Evolutionary conservation across 2,113 vertebrate genomes (phyloP), one percentile per base, ranked within the genome.

Genomic region (Takifugu bimaculatus): DNA sequence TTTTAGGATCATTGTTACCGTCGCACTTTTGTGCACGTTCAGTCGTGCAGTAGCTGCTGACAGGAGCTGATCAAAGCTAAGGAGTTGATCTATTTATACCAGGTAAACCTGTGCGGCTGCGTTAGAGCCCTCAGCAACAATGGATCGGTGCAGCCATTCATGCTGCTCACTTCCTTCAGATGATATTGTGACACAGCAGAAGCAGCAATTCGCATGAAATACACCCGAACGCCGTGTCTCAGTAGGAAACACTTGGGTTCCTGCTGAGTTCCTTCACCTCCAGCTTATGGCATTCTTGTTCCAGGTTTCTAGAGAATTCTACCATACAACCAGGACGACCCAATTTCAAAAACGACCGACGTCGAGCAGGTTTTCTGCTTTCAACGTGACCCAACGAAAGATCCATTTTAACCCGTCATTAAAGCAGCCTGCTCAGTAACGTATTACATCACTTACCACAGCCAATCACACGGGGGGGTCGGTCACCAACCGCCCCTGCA

Each of bases 401-500:
- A 92, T 87, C 90, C 77, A 93, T 92, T 92, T 93, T 92, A 93
- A 64, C 93, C 92, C 93, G 84, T 91, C 92, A 90, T 89, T 91
- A 92, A 92, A 85, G 91, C 90, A 93, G 90, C 93, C 92, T 94
- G 93, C 88, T 85, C 85, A 25, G 93, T 93, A 96, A 94, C 91
- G 89, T 91, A 93, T 96, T 94, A 95, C 96, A 96, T 99, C 96
- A 98, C 94, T 94, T 88, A 91, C 90, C 91, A 89, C 92, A 93
- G 93, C 96, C 96, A 97, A 99, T 97, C 91, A 91, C 88, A 90
- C 0, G 79, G 89, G 90, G 20, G 89, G 92, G 88, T 93, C 89
- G 92, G 92, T 92, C 93, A 92, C 87, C 91, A 90, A 91, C 92
- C 92, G 89, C 92, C 95, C 93, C 92, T 91, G 93, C 88, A 85